Evolutionary conservation across 2,888 invertebrate genomes (phyloP).

Genomic region (Cephonodes hylas): DNA sequence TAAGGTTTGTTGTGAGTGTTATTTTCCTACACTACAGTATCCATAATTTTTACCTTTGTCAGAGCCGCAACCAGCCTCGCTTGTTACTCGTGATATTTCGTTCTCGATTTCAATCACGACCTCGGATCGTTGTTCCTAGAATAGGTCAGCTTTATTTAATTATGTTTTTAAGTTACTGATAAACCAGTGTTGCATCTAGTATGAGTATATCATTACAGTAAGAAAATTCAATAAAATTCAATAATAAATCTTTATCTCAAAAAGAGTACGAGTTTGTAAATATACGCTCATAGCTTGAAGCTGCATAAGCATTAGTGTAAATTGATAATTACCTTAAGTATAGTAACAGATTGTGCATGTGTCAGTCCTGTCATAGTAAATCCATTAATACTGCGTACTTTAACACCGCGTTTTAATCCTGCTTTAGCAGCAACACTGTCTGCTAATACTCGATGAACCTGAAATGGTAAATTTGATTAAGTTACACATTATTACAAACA

Average conservation of each 20-base stretch:
- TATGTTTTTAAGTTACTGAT: not conserved
- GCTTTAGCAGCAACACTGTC: slow-evolving; percentile 94
- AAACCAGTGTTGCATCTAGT: no score
- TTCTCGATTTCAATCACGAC: slow-evolving; percentile 88
- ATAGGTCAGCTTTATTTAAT: slow-evolving; percentile 21
- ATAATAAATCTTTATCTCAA: no score
- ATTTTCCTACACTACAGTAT: no score
- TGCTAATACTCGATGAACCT: slow-evolving; percentile 93
- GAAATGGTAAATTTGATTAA: slow-evolving; percentile 19
- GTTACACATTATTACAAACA: not conserved
- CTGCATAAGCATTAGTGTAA: not conserved
- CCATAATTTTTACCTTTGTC: slow-evolving; percentile 53
- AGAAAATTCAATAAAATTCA: no score
- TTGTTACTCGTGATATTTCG: slow-evolving; percentile 62
- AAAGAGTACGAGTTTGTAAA: no score
- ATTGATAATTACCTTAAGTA: slow-evolving; percentile 86
- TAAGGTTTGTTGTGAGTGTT: no score
- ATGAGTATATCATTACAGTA: no score
- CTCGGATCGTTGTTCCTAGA: slow-evolving; percentile 88
- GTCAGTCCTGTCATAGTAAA: slow-evolving; percentile 90
- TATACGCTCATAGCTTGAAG: no score
- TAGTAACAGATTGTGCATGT: slow-evolving; percentile 92
- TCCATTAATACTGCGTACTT: slow-evolving; percentile 94
- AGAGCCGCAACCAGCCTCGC: slow-evolving; percentile 63
- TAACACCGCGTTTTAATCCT: slow-evolving; percentile 93